phyloP scores from a whole-genome alignment of 30 jellyfish, hydroid and myxozoan species.

The Cassiopea andromeda region DNA sequence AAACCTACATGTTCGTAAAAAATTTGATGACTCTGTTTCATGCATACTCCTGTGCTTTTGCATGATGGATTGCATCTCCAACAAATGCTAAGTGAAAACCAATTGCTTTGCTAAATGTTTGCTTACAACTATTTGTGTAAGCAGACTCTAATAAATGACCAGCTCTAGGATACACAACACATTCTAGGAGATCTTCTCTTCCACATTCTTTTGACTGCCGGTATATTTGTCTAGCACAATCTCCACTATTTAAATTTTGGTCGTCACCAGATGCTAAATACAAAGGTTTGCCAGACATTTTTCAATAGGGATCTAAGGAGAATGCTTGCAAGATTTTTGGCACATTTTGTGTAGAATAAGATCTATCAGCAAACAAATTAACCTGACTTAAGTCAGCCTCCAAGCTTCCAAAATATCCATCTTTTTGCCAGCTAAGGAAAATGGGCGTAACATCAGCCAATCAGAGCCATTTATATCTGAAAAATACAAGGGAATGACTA shows the following conservation, averaged over 20 bases:
- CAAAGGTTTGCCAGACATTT: conserved; percentile 1
- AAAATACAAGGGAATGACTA: too few species aligned
- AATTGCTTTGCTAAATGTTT: conserved; percentile 4
- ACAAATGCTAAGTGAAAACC: conserved; percentile 31
- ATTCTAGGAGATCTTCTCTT: background rate
- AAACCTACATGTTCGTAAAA: background rate
- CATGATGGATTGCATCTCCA: conserved; percentile 46
- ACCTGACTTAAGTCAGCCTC: background rate
- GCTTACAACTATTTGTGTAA: conserved; percentile 33
- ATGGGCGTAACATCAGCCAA: background rate
- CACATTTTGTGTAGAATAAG: background rate
- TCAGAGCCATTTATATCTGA: background rate
- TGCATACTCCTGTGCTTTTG: conserved; percentile 60
- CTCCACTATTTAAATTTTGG: background rate
- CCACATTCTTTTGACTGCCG: conserved; percentile 5
- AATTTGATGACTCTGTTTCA: conserved; percentile 39
- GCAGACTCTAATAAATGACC: conserved; percentile 85
- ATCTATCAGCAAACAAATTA: background rate
- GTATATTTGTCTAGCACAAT: background rate
- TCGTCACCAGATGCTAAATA: conserved; percentile 39
- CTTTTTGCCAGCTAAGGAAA: background rate
- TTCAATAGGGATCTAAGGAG: conserved; percentile 14
- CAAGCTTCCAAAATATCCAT: background rate
- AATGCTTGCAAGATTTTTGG: background rate
- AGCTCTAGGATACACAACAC: conserved; percentile 44